Evolutionary conservation across 2,797 vertebrate genomes (phyloP).

Genomic region (Halcyon smyrnensis): DNA sequence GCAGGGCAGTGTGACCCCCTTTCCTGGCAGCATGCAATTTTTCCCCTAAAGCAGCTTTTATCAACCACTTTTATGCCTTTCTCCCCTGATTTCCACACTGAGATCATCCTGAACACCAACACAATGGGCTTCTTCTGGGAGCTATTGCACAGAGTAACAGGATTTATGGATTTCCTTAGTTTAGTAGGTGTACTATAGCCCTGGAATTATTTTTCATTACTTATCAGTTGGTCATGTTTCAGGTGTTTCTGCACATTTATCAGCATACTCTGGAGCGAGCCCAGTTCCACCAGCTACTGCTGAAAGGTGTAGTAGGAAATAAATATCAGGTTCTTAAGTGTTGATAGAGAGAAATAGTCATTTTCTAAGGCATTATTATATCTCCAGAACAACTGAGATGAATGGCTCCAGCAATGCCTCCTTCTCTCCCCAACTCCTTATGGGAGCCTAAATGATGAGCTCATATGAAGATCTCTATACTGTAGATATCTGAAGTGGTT

Average conservation of each 20-base stretch:
- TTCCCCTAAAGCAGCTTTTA: not conserved
- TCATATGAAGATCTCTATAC: not conserved
- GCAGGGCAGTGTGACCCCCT: not conserved
- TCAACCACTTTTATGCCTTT: not conserved
- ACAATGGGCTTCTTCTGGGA: not conserved
- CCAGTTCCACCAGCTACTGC: not conserved
- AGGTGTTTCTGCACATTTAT: not conserved
- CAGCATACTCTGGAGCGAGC: not conserved
- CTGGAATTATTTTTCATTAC: not conserved
- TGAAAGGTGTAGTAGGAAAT: not conserved
- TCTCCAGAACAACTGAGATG: not conserved
- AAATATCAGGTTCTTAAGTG: not conserved
- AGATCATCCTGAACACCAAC: not conserved
- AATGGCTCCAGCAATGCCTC: not conserved
- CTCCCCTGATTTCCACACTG: not conserved
- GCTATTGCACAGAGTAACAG: not conserved
- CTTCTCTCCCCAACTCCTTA: not conserved
- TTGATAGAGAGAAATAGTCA: not conserved
- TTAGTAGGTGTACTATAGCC: not conserved
- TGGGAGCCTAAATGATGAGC: not conserved
- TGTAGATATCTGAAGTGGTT: not conserved
- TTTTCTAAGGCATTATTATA: not conserved
- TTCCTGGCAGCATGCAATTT: not conserved
- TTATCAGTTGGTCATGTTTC: not conserved
- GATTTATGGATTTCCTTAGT: not conserved